These are phyloP conservation scores for Pheosia tremula DNA, from an alignment of 2,888 invertebrate genomes.

Conservation along the genomic window DNA sequence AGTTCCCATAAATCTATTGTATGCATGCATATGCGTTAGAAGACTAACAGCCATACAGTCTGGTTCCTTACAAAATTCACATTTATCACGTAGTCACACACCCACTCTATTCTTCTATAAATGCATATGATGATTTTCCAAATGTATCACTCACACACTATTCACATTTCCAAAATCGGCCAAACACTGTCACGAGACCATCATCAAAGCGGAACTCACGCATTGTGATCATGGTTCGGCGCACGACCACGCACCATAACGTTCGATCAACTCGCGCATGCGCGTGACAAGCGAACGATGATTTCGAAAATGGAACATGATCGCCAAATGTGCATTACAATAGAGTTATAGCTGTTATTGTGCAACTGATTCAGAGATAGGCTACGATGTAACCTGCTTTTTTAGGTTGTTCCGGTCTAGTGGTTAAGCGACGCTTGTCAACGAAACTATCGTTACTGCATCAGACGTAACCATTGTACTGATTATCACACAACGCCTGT, in stretches of 20 bases:
- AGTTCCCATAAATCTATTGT: background rate
- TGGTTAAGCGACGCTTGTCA: constrained; percentile 3
- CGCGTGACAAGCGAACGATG: constrained; percentile 53
- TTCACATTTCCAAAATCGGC: constrained; percentile 47
- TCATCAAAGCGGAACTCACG: constrained; percentile 52
- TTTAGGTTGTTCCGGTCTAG: constrained; percentile 31
- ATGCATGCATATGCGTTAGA: no score
- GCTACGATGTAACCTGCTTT: constrained; percentile 25
- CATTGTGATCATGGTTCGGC: constrained; percentile 63
- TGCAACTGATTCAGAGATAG: constrained; percentile 42
- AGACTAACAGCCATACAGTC: no score
- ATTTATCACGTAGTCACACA: no score
- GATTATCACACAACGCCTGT: background rate
- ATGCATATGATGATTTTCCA: background rate
- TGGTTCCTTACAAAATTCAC: no score
- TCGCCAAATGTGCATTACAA: constrained; percentile 50
- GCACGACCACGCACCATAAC: constrained; percentile 66
- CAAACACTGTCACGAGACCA: constrained; percentile 56
- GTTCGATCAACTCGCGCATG: constrained; percentile 54
- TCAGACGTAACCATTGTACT: background rate
- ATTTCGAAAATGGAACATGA: constrained; percentile 59
- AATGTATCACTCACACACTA: constrained; percentile 11
- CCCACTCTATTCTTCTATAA: no score
- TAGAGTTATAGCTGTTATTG: constrained; percentile 44
- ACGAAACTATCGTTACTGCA: background rate